Conservation (phyloP, 2,113 vertebrate genomes). For the Boulengeromyrus knoepffleri region DNA sequence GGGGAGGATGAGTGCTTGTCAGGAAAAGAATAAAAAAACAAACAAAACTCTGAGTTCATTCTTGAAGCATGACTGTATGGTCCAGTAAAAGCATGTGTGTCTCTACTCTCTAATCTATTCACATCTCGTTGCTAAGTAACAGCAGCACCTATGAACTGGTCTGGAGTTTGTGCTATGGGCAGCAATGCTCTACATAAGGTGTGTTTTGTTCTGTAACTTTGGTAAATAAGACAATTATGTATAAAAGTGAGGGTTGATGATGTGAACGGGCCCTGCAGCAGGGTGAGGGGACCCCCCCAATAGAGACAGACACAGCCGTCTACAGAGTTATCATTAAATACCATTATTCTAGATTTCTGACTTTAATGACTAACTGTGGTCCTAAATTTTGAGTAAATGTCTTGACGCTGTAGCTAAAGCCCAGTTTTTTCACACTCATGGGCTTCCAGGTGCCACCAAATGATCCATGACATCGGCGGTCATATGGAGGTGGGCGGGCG, state of each 20-base stretch:
- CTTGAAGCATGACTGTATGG: background rate
- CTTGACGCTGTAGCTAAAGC: background rate
- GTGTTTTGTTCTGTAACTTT: background rate
- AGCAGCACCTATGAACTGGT: constrained; percentile 8
- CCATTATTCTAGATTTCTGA: background rate
- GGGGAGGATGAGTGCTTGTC: too few species aligned
- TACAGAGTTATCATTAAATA: background rate
- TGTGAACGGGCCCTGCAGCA: background rate
- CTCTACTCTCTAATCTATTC: constrained; percentile 8
- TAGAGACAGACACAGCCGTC: background rate
- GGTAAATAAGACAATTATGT: too few species aligned
- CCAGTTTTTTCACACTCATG: background rate
- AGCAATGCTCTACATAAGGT: background rate
- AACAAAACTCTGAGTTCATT: background rate
- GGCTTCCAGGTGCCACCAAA: background rate
- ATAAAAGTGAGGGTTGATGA: background rate
- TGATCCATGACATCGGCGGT: background rate
- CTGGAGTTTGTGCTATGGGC: background rate
- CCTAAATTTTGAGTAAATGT: background rate
- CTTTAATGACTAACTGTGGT: background rate
- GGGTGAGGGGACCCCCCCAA: too few species aligned
- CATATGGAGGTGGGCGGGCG: background rate
- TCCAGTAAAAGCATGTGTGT: background rate
- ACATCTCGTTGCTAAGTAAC: constrained; percentile 39
- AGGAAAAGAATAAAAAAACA: background rate